Base-by-base conservation (phyloP, 2,797 vertebrate species). In the Onychomys leucogaster region DNA sequence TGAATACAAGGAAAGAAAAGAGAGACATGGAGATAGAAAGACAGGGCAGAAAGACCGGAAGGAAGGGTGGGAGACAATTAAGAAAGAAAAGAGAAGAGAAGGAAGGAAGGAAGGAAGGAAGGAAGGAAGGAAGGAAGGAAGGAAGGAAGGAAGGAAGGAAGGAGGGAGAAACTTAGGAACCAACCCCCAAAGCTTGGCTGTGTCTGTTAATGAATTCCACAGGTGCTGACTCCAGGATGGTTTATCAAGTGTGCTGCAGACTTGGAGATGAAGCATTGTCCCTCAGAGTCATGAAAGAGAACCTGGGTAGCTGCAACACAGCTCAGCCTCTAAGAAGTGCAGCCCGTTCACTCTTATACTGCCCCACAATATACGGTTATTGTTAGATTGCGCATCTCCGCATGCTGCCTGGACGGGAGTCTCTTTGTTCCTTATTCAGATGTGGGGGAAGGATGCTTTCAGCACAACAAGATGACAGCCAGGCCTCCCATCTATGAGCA, bases 401-500 rank as follows among this genome's bases (percentile, higher is more conserved):
- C 93, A 95, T 63, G 97, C 97, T 91, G 96, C 97, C 97, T 65
- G 95, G 86, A 0, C 0, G 87, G 98, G 93, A 96, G 97, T 90
- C 97, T 98, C 97, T 13, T 94, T 96, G 96, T 98, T 97, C 97
- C 96, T 96, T 94, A 96, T 98, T 98, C 97, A 97, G 98, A 98
- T 97, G 94, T 96, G 97, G 96, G 97, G 96, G 97, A 90, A 98
- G 96, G 97, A 97, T 95, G 94, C 97, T 97, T 94, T 97, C 93
- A 16, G 27, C 98, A 97, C 97, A 96, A 96, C 96, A 91, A 97
- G 97, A 97, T 76, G 94, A 96, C 98, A 98, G 98, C 96, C 97
- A 95, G 96, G 95, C 94, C 96, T 98, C 95, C 95, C 93, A 87
- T 93, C 96, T 97, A 97, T 80, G 97, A 98, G 95, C 96, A 97